Base-by-base conservation (phyloP, 2,888 invertebrate species). In the Torymus aiolomorphi region DNA sequence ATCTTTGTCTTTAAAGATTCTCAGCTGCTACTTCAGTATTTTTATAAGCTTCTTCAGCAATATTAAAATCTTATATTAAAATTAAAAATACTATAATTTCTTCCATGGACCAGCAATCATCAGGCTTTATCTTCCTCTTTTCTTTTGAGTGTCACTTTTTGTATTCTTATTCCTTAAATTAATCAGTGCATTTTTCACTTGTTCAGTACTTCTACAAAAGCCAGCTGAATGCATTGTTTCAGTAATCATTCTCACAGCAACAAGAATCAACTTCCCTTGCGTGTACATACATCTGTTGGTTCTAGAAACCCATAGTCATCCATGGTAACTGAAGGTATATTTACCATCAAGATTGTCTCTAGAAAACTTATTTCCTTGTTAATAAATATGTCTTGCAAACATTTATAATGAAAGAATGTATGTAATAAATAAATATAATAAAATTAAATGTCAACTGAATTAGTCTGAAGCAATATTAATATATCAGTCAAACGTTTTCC, bases 401-500 rank as follows among this genome's bases (percentile, higher is more conserved):
- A n/a, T n/a, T n/a, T n/a, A n/a, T n/a, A 42, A 42, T 42, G 42
- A 42, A 42, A 1, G 42, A 42, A 42, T 42, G 42, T 8, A 42
- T 42, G 8, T 54, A 8, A 14, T 62, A 57, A n/a, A n/a, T n/a
- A n/a, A 16, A 8, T 52, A 63, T 42, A 63, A 10, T 24, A 52
- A 49, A 65, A 24, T 24, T 65, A 24, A 56, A 18, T 10, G 51
- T 57, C 2, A 20, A 63, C 18, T 20, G 31, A 31, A 24, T 20
- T 49, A 49, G 1, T 13, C 8, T 10, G 24, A 24, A 18, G 4
- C 49, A 4, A n/a, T 13, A 71, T 59, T 18, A 42, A 56, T 92
- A 96, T 94, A 91, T 98, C 97, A 11, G 96, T 95, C 78, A 98
- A 93, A 85, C 94, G 95, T 88, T 96, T 95, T 4, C 97, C 97